Base-by-base conservation (phyloP, 2,113 vertebrate species). In the Taurulus bubalis region DNA sequence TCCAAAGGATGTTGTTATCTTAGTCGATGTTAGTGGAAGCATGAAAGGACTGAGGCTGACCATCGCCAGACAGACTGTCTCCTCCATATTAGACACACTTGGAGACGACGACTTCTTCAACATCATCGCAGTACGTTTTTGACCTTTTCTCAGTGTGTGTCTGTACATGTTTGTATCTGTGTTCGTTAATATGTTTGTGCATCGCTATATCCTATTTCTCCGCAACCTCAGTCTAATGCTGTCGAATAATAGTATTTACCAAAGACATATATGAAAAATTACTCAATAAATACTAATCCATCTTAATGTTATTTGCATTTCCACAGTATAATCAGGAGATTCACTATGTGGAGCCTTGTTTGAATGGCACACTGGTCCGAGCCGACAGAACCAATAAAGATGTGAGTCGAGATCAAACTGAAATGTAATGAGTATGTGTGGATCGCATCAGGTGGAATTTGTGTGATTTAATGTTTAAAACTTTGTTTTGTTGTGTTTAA, bases 31-130 rank as follows among this genome's bases (percentile, higher is more conserved):
- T 38, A 99, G 98, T 51, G 98, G 98, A 56, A 99, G 98, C 73
- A 99, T 99, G 98, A 99, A 99, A 90, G 98, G 98, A 2, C 95
- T 99, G 53, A 96, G 98, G 64, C 85, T 99, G 89, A 99, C 98
- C 58, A 99, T 99, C 2, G 98, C 98, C 6, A 96, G 98, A 67
- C 98, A 99, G 88, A 99, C 98, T 0, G 98, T 99, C 56, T 98
- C 97, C 16, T 99, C 98, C 30, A 99, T 99, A 90, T 91, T 99
- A 93, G 98, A 99, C 88, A 99, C 98, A 1, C 96, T 99, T 59
- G 98, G 98, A 77, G 98, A 99, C 20, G 97, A 99, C 63, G 98
- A 99, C 94, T 99, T 99, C 94, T 99, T 99, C 93, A 99, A 99
- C 92, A 97, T 99, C 73, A 98, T 99, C 80, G 97, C 98, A 47